Conservation (phyloP, 2,888 invertebrate genomes). For the Calameuta pallipes region DNA sequence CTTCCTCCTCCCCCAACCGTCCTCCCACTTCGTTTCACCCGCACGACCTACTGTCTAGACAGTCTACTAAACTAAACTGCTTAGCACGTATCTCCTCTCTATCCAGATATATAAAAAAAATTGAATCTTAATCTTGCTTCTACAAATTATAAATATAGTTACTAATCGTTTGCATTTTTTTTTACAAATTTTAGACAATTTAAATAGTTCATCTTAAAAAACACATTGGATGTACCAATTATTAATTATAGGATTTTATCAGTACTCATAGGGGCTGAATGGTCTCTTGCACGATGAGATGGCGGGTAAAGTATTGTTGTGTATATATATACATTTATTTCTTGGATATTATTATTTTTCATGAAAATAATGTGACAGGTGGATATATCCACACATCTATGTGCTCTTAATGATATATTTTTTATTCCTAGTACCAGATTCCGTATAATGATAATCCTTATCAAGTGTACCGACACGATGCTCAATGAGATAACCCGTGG, state of each 20-base stretch:
- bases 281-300: too few species aligned
- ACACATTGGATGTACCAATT: too few species aligned
- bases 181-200: not conserved
- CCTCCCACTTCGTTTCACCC: constrained; percentile 6
- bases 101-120: not conserved
- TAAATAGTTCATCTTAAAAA: not conserved
- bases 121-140: not conserved
- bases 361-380: not conserved
- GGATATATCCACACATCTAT: not conserved
- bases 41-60: not conserved
- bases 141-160: not conserved
- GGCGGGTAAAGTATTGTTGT: too few species aligned
- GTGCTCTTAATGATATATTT: not conserved
- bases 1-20: constrained; percentile 8
- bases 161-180: not conserved
- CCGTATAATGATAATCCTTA: not conserved
- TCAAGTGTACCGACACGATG: not conserved
- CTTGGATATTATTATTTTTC: not conserved
- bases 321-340: not conserved
- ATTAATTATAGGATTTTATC: too few species aligned
- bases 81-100: not conserved
- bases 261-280: too few species aligned
- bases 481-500: not conserved
- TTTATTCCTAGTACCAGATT: not conserved
- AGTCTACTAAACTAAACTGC: not conserved